Evolutionary conservation across 1,140 invertebrate genomes (phyloP).

Genomic region (Nebria ingens): DNA sequence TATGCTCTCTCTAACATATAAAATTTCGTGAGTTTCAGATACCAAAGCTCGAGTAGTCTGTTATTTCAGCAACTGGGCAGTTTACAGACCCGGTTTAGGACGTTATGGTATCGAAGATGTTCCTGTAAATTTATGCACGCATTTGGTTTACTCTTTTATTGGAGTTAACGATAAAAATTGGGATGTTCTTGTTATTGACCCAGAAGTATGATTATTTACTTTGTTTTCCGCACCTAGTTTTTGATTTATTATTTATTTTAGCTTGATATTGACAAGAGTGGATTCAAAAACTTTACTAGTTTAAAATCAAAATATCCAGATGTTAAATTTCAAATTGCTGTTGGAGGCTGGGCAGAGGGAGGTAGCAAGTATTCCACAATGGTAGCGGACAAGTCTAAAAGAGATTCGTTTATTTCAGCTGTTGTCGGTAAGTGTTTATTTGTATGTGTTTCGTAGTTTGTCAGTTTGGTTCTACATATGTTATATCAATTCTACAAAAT

Average conservation of each 20-base stretch:
- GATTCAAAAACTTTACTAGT: constrained; percentile 73
- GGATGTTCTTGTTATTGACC: constrained; percentile 68
- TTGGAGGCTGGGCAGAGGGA: constrained; percentile 82
- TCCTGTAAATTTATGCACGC: constrained; percentile 72
- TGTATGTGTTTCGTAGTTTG: too few species aligned
- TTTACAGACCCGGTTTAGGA: constrained; percentile 72
- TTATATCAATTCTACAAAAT: too few species aligned
- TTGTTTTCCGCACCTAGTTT: too few species aligned
- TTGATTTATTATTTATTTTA: constrained; percentile 33
- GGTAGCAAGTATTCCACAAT: constrained; percentile 75
- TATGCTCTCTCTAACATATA: too few species aligned
- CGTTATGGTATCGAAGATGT: constrained; percentile 74
- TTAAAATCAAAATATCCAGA: constrained; percentile 59
- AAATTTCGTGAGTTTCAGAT: too few species aligned
- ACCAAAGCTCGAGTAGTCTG: constrained; percentile 56
- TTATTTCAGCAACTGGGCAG: constrained; percentile 88
- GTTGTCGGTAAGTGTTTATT: constrained; percentile 58
- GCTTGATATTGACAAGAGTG: constrained; percentile 62
- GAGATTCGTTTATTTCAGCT: constrained; percentile 63
- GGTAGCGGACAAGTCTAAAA: constrained; percentile 52
- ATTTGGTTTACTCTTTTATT: constrained; percentile 84
- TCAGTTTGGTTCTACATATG: too few species aligned
- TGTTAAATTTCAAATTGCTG: constrained; percentile 67
- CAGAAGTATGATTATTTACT: constrained; percentile 43
- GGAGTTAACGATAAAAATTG: constrained; percentile 69